Percentiles rank a stretch among this genome's conserved stretches.
Conservation (phyloP, 2,113 vertebrate genomes). For the Ancistrus triradiatus region DNA sequence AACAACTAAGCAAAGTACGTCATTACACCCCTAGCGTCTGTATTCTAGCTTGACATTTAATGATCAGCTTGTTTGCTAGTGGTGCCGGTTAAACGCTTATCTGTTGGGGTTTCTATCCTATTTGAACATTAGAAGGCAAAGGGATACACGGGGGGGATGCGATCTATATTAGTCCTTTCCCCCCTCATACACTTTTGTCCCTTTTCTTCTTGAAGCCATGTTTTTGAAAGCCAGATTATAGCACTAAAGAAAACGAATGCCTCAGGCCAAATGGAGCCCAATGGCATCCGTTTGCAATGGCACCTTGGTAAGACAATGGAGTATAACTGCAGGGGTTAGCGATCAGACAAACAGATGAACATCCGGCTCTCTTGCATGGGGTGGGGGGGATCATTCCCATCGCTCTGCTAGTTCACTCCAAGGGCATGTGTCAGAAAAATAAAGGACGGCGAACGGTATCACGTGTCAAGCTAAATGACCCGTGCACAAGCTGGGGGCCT, state of each 20-base stretch:
- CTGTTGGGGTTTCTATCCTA: no score
- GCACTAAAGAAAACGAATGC: background rate
- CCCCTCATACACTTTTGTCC: no score
- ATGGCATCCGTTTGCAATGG: background rate
- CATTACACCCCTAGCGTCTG: no score
- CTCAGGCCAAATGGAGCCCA: background rate
- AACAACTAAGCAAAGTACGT: no score
- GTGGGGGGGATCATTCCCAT: background rate
- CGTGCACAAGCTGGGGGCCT: constrained; percentile 48
- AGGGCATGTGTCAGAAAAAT: constrained; percentile 54
- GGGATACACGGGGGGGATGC: no score
- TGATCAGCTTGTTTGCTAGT: no score
- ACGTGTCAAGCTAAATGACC: constrained; percentile 48
- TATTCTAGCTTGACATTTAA: no score
- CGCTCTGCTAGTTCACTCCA: constrained; percentile 44
- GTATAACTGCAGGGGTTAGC: background rate
- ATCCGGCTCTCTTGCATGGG: background rate
- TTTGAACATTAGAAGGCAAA: no score
- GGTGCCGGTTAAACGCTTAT: no score
- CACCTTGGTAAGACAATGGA: constrained; percentile 1
- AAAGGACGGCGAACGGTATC: constrained; percentile 44
- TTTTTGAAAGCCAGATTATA: background rate
- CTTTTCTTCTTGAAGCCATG: background rate
- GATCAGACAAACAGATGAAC: background rate
- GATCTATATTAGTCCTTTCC: no score